Base-by-base conservation (phyloP, 1,140 invertebrate species). In the Acromyrmex echinatior region DNA sequence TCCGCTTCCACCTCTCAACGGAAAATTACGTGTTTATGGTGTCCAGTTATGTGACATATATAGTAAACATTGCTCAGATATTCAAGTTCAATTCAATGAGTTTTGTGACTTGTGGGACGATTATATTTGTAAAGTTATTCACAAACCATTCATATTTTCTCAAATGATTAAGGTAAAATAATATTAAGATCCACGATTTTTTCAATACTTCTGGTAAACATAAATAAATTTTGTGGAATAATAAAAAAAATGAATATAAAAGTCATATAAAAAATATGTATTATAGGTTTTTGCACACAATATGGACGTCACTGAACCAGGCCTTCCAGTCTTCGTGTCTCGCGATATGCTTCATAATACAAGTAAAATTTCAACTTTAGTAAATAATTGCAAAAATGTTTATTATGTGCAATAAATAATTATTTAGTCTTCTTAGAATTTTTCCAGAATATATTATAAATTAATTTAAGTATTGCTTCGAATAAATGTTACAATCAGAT, bases 61-160 rank as follows among this genome's bases (percentile, higher is more conserved):
- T 45, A 45, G 0, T 0, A 45, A 45, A 45, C 0, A 0, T 39
- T 84, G 78, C 25, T 4, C 0, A 7, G 0, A n/a, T n/a, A 3
- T n/a, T 5, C 0, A 14, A 4, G 62, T 90, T 53, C 25, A n/a
- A 7, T 4, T 80, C 0, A 45, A 82, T 10, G 62, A 88, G n/a
- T n/a, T 5, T n/a, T 93, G 92, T 71, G 16, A 71, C 9, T 56
- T 93, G 2, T 91, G 90, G 88, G 16, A 79, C 0, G 3, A 86
- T 71, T 90, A 73, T 12, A 16, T 92, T 10, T 93, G 92, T 31
- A 70, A 53, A 18, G 78, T 16, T n/a, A 35, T 92, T 4, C 6
- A 74, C 35, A 2, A 56, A 14, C 25, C 51, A 0, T 9, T 3
- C 7, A 14, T 2, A 16, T 3, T 7, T 21, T 5, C 9, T 81